Percentiles rank a stretch among this genome's conserved stretches.
Evolutionary conservation across 2,113 vertebrate species (phyloP).

Genomic region (Lamprologus sp.): DNA sequence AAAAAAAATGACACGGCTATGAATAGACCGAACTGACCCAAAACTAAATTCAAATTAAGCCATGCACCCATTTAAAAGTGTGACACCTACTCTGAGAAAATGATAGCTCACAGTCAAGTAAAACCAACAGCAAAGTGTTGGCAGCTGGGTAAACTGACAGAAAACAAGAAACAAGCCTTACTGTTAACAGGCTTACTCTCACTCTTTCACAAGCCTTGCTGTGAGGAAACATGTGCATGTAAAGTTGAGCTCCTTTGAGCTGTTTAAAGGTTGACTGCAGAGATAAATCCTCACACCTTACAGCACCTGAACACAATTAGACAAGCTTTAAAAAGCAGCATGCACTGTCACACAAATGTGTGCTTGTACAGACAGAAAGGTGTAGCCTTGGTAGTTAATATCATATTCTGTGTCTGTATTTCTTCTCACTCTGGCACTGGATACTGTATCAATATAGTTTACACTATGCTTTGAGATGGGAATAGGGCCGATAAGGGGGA

Average conservation of each 20-base stretch:
- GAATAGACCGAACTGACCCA: slow-evolving; percentile 54
- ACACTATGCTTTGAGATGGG: background rate
- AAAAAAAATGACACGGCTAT: slow-evolving; percentile 3
- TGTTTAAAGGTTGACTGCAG: background rate
- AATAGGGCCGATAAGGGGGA: background rate
- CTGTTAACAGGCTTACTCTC: background rate
- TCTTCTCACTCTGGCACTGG: background rate
- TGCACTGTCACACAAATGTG: background rate
- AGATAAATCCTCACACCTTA: background rate
- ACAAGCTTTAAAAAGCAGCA: background rate
- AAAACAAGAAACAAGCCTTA: background rate
- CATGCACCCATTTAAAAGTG: slow-evolving; percentile 31
- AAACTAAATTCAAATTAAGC: slow-evolving; percentile 31
- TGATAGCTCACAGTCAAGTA: background rate
- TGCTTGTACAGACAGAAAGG: background rate
- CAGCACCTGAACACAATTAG: background rate
- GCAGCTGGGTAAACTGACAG: background rate
- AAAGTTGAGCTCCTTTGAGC: background rate
- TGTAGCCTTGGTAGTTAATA: background rate
- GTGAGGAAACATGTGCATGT: background rate
- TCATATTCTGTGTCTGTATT: background rate
- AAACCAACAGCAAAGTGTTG: background rate
- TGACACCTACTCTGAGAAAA: slow-evolving; percentile 17
- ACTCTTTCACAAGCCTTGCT: background rate
- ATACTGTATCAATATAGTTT: background rate